Conservation (phyloP, 2,113 vertebrate species). For the Sturnira hondurensis region DNA sequence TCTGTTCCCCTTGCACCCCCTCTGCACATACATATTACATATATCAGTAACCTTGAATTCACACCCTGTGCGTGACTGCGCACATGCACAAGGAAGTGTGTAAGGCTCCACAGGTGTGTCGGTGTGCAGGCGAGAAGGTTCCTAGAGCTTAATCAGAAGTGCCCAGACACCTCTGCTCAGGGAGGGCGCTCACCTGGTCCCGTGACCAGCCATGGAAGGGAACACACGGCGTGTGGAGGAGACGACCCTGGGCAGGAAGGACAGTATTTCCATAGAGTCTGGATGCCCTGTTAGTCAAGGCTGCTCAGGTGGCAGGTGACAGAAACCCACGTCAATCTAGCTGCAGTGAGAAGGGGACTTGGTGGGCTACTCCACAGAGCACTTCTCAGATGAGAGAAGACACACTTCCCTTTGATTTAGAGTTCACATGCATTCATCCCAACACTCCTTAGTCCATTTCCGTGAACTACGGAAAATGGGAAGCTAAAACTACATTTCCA, state of each 20-base stretch:
- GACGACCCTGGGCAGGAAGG: not conserved
- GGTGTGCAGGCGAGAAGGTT: not conserved
- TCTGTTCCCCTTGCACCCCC: not conserved
- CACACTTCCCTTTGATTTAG: too few species aligned
- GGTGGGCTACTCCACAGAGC: not conserved
- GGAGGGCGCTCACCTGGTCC: not conserved
- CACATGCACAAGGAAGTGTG: not conserved
- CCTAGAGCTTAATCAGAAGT: not conserved
- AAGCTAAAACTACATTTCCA: constrained; percentile 10
- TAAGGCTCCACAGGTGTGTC: not conserved
- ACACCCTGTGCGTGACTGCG: not conserved
- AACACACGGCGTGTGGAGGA: not conserved
- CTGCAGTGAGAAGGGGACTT: not conserved
- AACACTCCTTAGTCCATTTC: not conserved
- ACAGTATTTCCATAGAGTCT: not conserved
- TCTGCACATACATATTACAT: not conserved
- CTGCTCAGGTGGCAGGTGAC: not conserved
- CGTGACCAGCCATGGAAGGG: not conserved
- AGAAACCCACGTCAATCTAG: not conserved
- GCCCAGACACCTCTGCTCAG: not conserved
- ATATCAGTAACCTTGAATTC: not conserved
- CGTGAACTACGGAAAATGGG: not conserved
- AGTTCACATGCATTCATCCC: not conserved
- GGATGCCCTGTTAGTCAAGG: not conserved
- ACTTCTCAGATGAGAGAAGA: too few species aligned